Base-by-base conservation (phyloP, 1,140 invertebrate species). In the Pogonomyrmex barbatus region DNA sequence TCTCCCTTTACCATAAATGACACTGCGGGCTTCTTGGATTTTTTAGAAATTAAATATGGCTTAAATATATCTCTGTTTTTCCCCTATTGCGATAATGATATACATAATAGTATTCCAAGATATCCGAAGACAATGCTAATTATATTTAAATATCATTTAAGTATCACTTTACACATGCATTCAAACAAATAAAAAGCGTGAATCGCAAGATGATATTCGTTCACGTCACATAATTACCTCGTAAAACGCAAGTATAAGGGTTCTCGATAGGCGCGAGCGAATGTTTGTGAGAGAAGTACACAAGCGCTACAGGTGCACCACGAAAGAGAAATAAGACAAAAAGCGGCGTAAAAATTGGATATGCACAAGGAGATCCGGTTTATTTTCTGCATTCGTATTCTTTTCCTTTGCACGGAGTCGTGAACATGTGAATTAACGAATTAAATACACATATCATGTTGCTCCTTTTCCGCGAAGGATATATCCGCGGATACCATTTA, bases 311-410 rank as follows among this genome's bases (percentile, higher is more conserved):
- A 56, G 33, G 12, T 79, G 36, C 56, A 81, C 9, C 77, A 70
- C 12, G 36, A 42, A 70, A 70, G 6, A 30, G 14, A 24, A 68
- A 81, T 71, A 81, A 58, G 14, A 58, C 14, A 82, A 47, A 60
- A 73, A 82, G 39, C 24, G 1, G n/a, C n/a, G n/a, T 73, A 60
- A 73, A 83, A 68, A 83, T 73, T 73, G 8, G 36, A 36, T 83
- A 83, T 24, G 33, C 10, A 52, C 54, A 73, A 83, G 79, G 68
- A 73, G 47, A 83, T 73, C 68, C 54, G 73, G 79, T 83, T 62
- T 14, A 73, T 36, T 58, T 83, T 73, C 73, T 60, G 17, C 68
- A 24, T 0, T 0, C n/a, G 36, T 58, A 58, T 58, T 58, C 42
- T 65, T 39, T 36, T 82, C 47, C 4, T 33, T 3, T n/a, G 17